phyloP scores from a whole-genome alignment of 2,113 vertebrate species.

The Thomomys bottae region DNA sequence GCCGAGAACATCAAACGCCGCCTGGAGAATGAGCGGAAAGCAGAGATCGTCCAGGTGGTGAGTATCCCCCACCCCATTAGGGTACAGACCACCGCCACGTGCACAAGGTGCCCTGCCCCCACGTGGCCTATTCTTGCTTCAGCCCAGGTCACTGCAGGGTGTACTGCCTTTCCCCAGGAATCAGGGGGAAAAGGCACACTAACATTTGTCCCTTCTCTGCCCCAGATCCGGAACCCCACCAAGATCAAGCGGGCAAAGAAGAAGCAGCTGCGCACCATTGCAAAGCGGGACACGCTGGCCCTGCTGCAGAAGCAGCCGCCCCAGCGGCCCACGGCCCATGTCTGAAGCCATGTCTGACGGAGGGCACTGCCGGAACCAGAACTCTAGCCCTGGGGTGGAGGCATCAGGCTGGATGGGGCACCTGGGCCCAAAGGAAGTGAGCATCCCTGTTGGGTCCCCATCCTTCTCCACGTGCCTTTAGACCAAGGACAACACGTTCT shows the following conservation, averaged over 20 bases:
- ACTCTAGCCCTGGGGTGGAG: accelerated
- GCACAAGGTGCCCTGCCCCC: not conserved
- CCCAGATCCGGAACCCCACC: slow-evolving; percentile 93
- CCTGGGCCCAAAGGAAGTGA: not conserved
- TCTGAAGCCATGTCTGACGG: slow-evolving; percentile 49
- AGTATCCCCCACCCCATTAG: slow-evolving; percentile 57
- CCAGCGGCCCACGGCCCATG: not conserved
- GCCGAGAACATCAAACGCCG: slow-evolving; percentile 92
- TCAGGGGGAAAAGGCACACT: not conserved
- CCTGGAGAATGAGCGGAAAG: slow-evolving; percentile 92
- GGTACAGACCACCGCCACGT: not conserved
- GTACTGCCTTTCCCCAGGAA: not conserved
- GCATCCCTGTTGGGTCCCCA: no score
- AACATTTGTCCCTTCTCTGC: not conserved
- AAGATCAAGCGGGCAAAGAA: slow-evolving; percentile 96
- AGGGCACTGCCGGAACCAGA: accelerated
- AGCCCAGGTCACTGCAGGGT: not conserved
- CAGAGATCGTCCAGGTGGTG: slow-evolving; percentile 97
- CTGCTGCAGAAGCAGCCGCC: slow-evolving; percentile 83
- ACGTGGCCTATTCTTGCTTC: accelerated
- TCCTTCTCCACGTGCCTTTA: slow-evolving; percentile 54
- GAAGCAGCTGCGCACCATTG: slow-evolving; percentile 91
- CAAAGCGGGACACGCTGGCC: slow-evolving; percentile 93
- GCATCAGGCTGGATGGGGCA: accelerated
- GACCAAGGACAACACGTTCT: not conserved